Percentiles rank a stretch among this genome's conserved stretches.
phyloP scores from a whole-genome alignment of 2,888 invertebrate species.

The Idaea biselata region DNA sequence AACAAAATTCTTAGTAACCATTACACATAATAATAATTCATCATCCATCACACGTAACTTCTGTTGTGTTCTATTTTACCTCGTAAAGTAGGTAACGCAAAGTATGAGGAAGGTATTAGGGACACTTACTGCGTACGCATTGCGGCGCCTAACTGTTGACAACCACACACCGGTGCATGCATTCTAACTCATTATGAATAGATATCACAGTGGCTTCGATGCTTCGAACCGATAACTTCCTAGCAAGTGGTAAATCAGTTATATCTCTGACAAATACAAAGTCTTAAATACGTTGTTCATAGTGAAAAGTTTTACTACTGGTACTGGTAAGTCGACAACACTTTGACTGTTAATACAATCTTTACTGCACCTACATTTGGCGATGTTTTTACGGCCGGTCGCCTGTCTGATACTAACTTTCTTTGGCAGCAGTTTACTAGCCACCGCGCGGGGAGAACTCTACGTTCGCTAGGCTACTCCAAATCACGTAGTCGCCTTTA shows the following conservation, averaged over 20 bases:
- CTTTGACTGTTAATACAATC: no score
- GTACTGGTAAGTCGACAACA: no score
- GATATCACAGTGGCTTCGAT: not conserved
- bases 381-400: no score
- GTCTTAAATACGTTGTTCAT: not conserved
- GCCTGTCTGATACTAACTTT: no score
- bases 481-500: no score
- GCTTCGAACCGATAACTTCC: not conserved
- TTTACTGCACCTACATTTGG: no score
- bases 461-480: no score
- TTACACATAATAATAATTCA: slow-evolving; percentile 4
- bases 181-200: not conserved
- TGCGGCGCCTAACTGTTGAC: slow-evolving; percentile 38
- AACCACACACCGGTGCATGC: slow-evolving; percentile 35
- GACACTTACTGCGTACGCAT: slow-evolving; percentile 36
- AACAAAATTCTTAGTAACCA: not conserved
- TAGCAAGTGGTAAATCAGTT: not conserved
- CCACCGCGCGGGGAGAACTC: no score
- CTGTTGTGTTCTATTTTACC: slow-evolving; percentile 2
- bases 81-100: slow-evolving; percentile 19
- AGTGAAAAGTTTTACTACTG: not conserved
- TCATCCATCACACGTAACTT: not conserved
- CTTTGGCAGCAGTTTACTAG: no score
- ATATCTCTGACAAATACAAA: not conserved
- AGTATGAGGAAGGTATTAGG: slow-evolving; percentile 46